A percentile compares a stretch with the other conserved stretches of the same genome.
phyloP scores from a whole-genome alignment of 2,888 invertebrate species.

The Halictus ligatus region DNA sequence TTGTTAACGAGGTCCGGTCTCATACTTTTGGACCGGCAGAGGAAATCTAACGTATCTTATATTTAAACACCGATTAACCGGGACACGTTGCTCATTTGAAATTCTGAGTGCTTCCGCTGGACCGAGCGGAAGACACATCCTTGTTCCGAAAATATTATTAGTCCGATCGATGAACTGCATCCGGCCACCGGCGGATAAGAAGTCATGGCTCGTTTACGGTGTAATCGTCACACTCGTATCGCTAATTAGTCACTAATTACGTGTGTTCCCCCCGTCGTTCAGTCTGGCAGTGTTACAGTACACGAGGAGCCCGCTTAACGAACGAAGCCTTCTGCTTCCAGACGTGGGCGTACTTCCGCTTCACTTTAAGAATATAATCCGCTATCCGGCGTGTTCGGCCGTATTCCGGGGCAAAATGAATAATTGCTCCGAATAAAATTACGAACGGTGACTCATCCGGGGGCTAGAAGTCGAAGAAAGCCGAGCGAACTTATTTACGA shows the following conservation, averaged over 20 bases:
- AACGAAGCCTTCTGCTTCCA: constrained; percentile 52
- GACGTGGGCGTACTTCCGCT: constrained; percentile 63
- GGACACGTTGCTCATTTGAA: neutral
- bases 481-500: constrained; percentile 5
- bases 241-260: constrained; percentile 62
- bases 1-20: neutral
- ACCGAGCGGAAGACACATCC: neutral
- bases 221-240: constrained; percentile 41
- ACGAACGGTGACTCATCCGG: constrained; percentile 45
- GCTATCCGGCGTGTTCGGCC: constrained; percentile 33
- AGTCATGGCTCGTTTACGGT: constrained; percentile 43
- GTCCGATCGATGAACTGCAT: constrained; percentile 27
- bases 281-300: constrained; percentile 27
- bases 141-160: neutral
- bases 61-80: neutral
- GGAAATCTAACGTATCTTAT: neutral
- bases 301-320: constrained; percentile 50
- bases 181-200: constrained; percentile 7
- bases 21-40: neutral
- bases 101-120: neutral
- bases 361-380: constrained; percentile 51
- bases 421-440: constrained; percentile 59
- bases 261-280: constrained; percentile 9
- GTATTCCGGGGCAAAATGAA: constrained; percentile 36
- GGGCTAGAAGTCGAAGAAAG: neutral